Base-by-base conservation (phyloP, 2,797 vertebrate genomes). In the Pelobates cultripes region DNA sequence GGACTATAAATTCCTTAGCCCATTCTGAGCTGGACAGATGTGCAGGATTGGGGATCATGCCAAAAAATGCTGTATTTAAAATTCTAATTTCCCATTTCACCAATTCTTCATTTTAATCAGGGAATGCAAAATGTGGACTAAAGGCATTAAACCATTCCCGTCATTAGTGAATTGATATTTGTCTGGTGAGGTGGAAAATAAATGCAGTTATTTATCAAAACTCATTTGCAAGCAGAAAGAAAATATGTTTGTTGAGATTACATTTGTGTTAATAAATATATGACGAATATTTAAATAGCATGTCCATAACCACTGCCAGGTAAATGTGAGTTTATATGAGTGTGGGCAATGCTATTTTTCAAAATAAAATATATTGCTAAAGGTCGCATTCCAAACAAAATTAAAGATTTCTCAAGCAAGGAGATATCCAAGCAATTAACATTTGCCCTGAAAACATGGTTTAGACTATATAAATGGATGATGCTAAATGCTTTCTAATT, bases 31-130 rank as follows among this genome's bases (percentile, higher is more conserved):
- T 70, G 76, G 76, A 78, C 81, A 78, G 76, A 78, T 83, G 81
- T 78, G 53, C 64, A 73, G 64, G 55, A 8, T 74, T 47, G 61
- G 81, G 70, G 44, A 57, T 41, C 51, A 70, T n/a, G 75, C 64
- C 76, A 73, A 83, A 74, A 78, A 78, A 47, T 47, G 63, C 51
- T 61, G 61, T 70, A 74, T 83, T 83, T 83, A 83, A 77, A 77
- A 66, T 82, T 75, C 63, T 83, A 78, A 83, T 78, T 78, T 78
- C 70, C 61, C 64, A 68, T 73, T 77, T 78, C 43, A 47, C 63
- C 63, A 78, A 73, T 69, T 78, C 41, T 15, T 83, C 12, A 61
- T 64, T 70, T 81, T 76, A 66, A 75, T 61, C 40, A 76, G 17
- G 41, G 57, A 51, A 70, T 75, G 57, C 3, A 81, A 61, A 70